Base-by-base conservation (phyloP, 2,113 vertebrate species). In the Puntigrus tetrazona region DNA sequence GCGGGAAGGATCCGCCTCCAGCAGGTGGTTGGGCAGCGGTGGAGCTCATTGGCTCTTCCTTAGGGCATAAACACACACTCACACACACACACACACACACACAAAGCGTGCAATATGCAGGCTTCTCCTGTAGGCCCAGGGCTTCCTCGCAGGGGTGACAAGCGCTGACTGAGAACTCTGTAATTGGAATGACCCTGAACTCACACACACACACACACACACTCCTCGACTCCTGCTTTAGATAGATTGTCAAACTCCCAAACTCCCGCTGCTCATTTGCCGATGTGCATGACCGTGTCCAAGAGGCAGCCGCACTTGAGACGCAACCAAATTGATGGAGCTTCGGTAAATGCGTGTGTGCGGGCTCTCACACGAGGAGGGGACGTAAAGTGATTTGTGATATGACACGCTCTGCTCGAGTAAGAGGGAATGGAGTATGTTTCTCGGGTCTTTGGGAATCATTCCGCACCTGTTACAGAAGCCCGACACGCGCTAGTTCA, bases 131-230 rank as follows among this genome's bases (percentile, higher is more conserved):
- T 76, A 80, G 82, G 84, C 87, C 87, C 81, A 83, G 16, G 61
- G 87, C 84, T 83, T 14, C 83, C 82, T 86, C 76, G 27, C 65
- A 87, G 75, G 82, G 78, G 83, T 82, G 82, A 87, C 84, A 78
- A 83, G 84, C 79, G 36, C 67, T 84, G 84, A 89, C 76, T 89
- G 88, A 89, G 86, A 86, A 83, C 86, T 88, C 88, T 88, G 88
- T 91, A 88, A 89, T 90, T 90, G 88, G 88, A 89, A 86, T 86
- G 88, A 90, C 88, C 89, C 86, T 80, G 82, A 85, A 70, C 67
- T 43, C 52, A 34, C 61, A 50, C 76, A 20, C 74, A 16, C 63
- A 9, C 86, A 36, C 52, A 69, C 84, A 78, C 65, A 69, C 77
- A 74, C 61, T 52, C 63, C 76, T 50, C 41, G 13, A 78, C 69